These are phyloP conservation scores for Atethmia centrago DNA, from an alignment of 2,888 invertebrate species.

Conservation along the genomic window DNA sequence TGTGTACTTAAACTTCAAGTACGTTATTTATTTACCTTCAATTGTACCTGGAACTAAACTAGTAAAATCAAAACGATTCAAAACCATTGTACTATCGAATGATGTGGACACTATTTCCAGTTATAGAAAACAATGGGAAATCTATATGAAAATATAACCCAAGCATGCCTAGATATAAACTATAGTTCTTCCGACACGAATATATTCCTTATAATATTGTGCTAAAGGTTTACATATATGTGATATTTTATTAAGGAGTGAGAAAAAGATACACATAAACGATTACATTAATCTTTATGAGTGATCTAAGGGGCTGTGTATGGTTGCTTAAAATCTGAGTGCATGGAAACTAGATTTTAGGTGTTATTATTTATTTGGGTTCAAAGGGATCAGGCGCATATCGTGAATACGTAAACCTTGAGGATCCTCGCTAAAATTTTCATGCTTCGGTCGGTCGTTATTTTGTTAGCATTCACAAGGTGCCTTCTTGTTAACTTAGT, in stretches of 20 bases:
- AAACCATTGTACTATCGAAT: background rate
- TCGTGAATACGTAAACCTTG: conserved; percentile 73
- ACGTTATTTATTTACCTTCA: background rate
- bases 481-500: conserved; percentile 67
- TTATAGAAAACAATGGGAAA: conserved; percentile 14
- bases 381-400: conserved; percentile 65
- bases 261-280: conserved; percentile 62
- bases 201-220: conserved; percentile 71
- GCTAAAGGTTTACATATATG: conserved; percentile 84
- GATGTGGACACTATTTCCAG: background rate
- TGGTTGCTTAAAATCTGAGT: conserved; percentile 73
- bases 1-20: background rate
- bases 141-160: background rate
- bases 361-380: conserved; percentile 67
- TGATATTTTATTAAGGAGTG: conserved; percentile 84
- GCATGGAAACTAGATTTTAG: conserved; percentile 76
- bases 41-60: background rate
- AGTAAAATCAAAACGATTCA: background rate
- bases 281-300: conserved; percentile 74
- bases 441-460: conserved; percentile 63
- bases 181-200: conserved; percentile 18
- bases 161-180: background rate
- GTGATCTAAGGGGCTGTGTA: conserved; percentile 74
- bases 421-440: conserved; percentile 65
- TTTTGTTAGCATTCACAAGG: conserved; percentile 65